Evolutionary conservation across 2,113 vertebrate species (phyloP), one percentile per base, ranked within the genome.

Genomic region (Otolemur garnettii): DNA sequence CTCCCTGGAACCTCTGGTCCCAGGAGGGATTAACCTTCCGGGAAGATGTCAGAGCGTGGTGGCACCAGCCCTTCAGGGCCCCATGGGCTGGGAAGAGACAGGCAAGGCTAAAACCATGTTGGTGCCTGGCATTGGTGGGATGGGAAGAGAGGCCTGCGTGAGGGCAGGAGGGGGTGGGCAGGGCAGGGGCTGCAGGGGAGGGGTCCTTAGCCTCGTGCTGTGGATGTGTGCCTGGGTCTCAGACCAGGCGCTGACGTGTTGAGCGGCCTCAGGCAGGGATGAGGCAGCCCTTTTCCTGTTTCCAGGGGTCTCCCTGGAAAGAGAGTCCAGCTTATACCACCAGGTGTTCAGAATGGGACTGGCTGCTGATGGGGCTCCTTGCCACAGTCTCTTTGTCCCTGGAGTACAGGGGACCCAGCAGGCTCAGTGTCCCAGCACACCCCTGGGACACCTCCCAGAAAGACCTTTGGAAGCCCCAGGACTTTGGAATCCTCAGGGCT

Each of bases 261-360:
- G 6, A 5, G 42, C 12, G 0, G 0, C 26, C 0, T 7, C 11
- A 0, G 66, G 50, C 33, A 2, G 0, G 9, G 18, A 22, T 4
- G 18, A 42, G 45, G 19, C 42, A 14, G 22, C n/a, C n/a, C 30
- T 60, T 18, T 42, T 1, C 55, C 2, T 55, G 0, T 28, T 38
- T 77, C 69, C 17, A 3, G 19, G 35, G 1, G 2, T 22, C 55
- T 14, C 1, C 26, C 35, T 3, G 2, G 14, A 53, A 22, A 38
- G 35, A 28, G 35, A 6, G n/a, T 45, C 1, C 1, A 1, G 33
- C 78, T 14, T 0, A 3, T 69, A 68, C 60, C 10, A 45, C 0
- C 0, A 10, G 33, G 79, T n/a, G 35, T 7, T 45, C 69, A 45
- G 53, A 10, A 22, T 0, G 0, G 71, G 30, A 3, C 0, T 28